Percentiles rank a stretch among this genome's conserved stretches.
phyloP scores from a whole-genome alignment of 1,140 invertebrate species.

The Leptinotarsa texana region DNA sequence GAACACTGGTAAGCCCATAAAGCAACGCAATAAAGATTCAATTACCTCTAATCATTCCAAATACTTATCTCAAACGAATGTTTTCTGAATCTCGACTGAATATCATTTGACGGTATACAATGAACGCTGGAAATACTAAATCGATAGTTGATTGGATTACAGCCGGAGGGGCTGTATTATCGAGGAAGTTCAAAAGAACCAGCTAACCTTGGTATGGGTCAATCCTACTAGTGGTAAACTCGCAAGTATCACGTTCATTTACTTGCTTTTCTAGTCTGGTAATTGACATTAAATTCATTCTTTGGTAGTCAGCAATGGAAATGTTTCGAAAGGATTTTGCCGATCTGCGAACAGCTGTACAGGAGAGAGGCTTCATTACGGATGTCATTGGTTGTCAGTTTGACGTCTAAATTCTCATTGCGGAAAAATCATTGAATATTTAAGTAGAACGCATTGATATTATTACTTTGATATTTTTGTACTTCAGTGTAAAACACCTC shows the following conservation, averaged over 20 bases:
- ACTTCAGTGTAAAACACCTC: no score
- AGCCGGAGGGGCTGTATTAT: not conserved
- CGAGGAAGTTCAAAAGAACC: slow-evolving; percentile 7
- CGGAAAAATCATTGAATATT: no score
- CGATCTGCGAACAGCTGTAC: no score
- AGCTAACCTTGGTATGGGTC: slow-evolving; percentile 2
- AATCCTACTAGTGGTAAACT: not conserved
- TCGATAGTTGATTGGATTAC: not conserved
- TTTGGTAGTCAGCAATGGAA: no score
- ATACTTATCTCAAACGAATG: not conserved
- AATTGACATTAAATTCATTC: not conserved
- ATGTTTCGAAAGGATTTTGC: no score
- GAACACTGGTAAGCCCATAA: no score
- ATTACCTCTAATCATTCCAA: not conserved
- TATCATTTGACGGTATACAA: not conserved
- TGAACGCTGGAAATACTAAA: not conserved
- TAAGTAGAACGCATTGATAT: no score
- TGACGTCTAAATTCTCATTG: no score
- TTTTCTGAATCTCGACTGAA: not conserved
- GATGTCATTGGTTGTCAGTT: no score
- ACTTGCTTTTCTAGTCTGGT: not conserved
- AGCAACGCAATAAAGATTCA: no score
- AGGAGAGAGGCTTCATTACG: no score
- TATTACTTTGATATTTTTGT: no score
- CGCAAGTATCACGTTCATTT: not conserved